Conservation (phyloP, 2,888 invertebrate species). For the Noctua janthe region DNA sequence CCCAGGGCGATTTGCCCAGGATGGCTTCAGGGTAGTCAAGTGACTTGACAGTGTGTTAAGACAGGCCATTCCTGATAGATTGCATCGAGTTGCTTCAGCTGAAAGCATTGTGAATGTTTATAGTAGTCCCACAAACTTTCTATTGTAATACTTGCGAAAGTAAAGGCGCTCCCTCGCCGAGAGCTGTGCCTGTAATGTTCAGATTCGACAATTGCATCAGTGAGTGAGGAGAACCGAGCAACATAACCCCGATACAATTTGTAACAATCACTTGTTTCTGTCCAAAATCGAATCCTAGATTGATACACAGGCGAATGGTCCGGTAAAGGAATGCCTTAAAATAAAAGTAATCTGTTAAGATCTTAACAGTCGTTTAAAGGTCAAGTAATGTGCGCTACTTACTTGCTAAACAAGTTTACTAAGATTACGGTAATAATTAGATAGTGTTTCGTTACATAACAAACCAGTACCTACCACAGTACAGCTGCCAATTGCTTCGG, state of each 20-base stretch:
- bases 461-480: background rate
- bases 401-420: conserved; percentile 25
- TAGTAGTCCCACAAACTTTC: background rate
- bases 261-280: background rate
- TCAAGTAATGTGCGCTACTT: conserved; percentile 33
- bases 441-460: conserved; percentile 35
- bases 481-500: background rate
- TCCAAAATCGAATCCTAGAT: background rate
- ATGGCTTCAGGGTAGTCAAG: conserved; percentile 92
- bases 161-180: background rate
- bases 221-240: background rate
- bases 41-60: conserved; percentile 91
- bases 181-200: background rate
- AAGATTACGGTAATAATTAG: background rate
- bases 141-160: background rate
- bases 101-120: conserved; percentile 49
- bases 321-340: background rate
- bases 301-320: background rate
- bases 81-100: conserved; percentile 90
- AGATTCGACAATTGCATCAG: background rate
- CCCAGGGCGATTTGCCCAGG: conserved; percentile 91
- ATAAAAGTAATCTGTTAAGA: conserved; percentile 3
- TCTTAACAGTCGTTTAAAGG: conserved; percentile 12
- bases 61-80: conserved; percentile 92
- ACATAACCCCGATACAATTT: background rate